Evolutionary conservation across 2,888 invertebrate genomes (phyloP).

Genomic region (Hanleya hanleyi): DNA sequence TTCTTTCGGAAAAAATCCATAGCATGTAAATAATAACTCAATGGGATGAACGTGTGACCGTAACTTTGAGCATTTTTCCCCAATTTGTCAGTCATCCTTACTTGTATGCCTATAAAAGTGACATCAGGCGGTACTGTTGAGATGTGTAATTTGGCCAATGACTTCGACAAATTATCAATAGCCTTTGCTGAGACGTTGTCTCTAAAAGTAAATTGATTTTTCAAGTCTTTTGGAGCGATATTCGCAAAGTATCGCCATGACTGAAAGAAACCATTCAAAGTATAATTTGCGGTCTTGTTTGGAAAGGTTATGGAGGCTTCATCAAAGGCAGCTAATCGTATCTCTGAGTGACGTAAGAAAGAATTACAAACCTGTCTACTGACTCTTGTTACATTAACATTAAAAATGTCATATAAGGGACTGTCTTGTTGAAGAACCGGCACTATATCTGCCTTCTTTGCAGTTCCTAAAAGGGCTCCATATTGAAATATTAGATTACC

Average conservation of each 20-base stretch:
- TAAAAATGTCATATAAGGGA: constrained; percentile 15
- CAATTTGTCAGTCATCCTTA: constrained; percentile 38
- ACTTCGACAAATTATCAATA: constrained; percentile 19
- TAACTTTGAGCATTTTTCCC: constrained; percentile 7
- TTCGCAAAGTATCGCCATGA: constrained; percentile 45
- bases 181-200: constrained; percentile 20
- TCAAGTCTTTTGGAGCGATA: constrained; percentile 24
- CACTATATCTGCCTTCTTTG: constrained; percentile 30
- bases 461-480: constrained; percentile 45
- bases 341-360: neutral
- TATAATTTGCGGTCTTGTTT: constrained; percentile 10
- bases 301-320: constrained; percentile 21
- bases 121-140: neutral
- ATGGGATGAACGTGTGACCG: constrained; percentile 38
- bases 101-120: constrained; percentile 38
- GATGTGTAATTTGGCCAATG: neutral
- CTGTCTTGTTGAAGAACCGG: constrained; percentile 26
- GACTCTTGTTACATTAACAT: neutral
- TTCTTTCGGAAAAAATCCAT: constrained; percentile 35
- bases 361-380: constrained; percentile 4
- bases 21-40: constrained; percentile 36
- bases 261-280: constrained; percentile 35
- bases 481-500: constrained; percentile 52
- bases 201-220: constrained; percentile 40
- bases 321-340: constrained; percentile 38